Evolutionary conservation across 2,113 vertebrate species (phyloP), one percentile per base, ranked within the genome.

Genomic region (Cyprichromis sp.): DNA sequence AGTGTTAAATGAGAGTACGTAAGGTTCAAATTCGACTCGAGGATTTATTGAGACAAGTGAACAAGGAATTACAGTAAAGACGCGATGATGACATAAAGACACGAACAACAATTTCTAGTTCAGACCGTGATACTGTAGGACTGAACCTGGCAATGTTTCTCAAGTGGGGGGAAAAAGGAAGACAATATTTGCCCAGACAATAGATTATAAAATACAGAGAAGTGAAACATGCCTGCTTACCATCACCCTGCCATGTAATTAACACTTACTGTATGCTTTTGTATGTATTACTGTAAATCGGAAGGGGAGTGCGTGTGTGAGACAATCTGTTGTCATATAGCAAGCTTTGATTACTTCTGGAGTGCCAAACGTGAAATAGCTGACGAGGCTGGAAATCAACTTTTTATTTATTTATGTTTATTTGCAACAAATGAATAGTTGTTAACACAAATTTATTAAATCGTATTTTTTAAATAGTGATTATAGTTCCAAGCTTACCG

Each of bases 191-290:
- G 6, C 71, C 50, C 16, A 16, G 66, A 87, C 84, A 61, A 26
- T 29, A 47, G 66, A 80, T 73, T 29, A 55, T 79, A 9, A 88
- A 88, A 87, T 87, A 81, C 84, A 88, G 24, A 90, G 90, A 91
- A 91, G 57, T 92, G 92, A 93, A 87, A 93, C 68, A 9, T 7
- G 86, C 53, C 81, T 91, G 88, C 73, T 78, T 19, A 78, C 45
- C 5, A 4, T 79, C 34, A 12, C 42, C 6, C 79, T 85, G 78
- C 79, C 3, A n/a, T 81, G 59, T 82, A 7, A 84, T 78, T 54
- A 21, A 29, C 87, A 59, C 84, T 91, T 66, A 26, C 79, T 84
- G 57, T 81, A 34, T 21, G 16, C 12, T 36, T 4, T 53, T 38
- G 2, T 13, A 29, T 57, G 76, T 78, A 59, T 42, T 78, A 50